Conservation (phyloP, 1,140 invertebrate genomes). For the Luehdorfia chinensis region DNA sequence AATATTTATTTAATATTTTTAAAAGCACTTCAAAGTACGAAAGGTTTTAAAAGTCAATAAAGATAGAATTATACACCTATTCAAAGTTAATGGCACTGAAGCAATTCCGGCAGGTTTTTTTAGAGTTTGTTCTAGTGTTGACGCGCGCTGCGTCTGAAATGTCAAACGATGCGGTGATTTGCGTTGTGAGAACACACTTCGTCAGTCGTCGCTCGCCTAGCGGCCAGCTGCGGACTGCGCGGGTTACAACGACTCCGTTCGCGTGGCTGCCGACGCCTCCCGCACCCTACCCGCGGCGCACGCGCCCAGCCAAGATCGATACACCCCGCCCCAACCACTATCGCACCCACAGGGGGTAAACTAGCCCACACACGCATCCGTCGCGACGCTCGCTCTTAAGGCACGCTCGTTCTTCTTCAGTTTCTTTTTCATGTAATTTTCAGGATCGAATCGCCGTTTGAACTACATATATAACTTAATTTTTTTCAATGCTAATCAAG, state of each 20-base stretch:
- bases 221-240: conserved; percentile 69
- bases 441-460: conserved; percentile 23
- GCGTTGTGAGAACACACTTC: conserved; percentile 14
- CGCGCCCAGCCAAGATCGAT: conserved; percentile 69
- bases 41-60: no score
- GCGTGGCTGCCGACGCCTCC: conserved; percentile 43
- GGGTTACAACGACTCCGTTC: conserved; percentile 38
- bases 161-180: conserved; percentile 51
- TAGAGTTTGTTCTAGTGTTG: conserved; percentile 54
- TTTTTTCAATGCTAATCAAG: no score
- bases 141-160: conserved; percentile 54
- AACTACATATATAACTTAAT: no score
- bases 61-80: no score
- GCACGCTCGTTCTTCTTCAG: conserved; percentile 39
- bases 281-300: conserved; percentile 53
- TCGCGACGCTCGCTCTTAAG: conserved; percentile 46
- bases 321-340: conserved; percentile 64
- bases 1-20: no score
- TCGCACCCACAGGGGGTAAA: conserved; percentile 36
- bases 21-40: no score
- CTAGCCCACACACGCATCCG: conserved; percentile 45
- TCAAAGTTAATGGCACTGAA: conserved; percentile 37
- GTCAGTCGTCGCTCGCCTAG: conserved; percentile 50
- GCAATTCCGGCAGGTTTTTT: conserved; percentile 59
- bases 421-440: conserved; percentile 44